phyloP scores from a whole-genome alignment of 2,888 invertebrate genomes.

The Rotaria magnacalcarata region DNA sequence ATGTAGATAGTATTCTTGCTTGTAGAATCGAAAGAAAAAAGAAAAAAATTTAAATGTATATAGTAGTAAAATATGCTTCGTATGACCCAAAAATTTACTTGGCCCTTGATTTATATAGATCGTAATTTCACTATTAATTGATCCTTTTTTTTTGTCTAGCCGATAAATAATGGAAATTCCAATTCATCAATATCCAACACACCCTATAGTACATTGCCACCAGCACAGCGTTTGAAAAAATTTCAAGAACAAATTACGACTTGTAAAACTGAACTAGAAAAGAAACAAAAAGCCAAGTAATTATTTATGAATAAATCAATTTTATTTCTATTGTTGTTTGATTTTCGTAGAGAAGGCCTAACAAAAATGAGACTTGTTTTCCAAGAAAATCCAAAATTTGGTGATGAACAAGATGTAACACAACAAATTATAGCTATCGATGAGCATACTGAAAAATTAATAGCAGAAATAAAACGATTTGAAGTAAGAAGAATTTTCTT shows the following conservation, averaged over 20 bases:
- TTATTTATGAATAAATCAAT: background rate
- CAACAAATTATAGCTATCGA: constrained; percentile 36
- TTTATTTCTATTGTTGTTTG: background rate
- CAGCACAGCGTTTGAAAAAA: constrained; percentile 31
- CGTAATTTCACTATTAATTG: no score
- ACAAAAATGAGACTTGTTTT: constrained; percentile 39
- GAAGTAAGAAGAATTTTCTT: background rate
- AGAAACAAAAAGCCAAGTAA: constrained; percentile 32
- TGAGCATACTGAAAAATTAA: constrained; percentile 35
- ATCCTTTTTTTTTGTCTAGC: background rate
- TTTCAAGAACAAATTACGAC: constrained; percentile 17
- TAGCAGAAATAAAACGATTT: constrained; percentile 34
- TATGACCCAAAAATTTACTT: background rate
- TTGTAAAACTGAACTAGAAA: background rate
- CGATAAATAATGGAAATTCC: background rate
- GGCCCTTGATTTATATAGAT: no score
- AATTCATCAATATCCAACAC: background rate
- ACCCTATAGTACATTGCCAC: constrained; percentile 24
- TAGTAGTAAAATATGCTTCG: background rate
- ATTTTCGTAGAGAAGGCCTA: constrained; percentile 35
- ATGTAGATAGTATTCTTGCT: background rate
- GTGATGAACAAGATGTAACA: constrained; percentile 39
- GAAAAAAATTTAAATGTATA: background rate
- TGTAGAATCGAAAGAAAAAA: background rate
- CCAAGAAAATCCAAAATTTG: constrained; percentile 42